Evolutionary conservation across 2,888 invertebrate species (phyloP), one percentile per base, ranked within the genome.

Genomic region (Caenorhabditis sulstoni): DNA sequence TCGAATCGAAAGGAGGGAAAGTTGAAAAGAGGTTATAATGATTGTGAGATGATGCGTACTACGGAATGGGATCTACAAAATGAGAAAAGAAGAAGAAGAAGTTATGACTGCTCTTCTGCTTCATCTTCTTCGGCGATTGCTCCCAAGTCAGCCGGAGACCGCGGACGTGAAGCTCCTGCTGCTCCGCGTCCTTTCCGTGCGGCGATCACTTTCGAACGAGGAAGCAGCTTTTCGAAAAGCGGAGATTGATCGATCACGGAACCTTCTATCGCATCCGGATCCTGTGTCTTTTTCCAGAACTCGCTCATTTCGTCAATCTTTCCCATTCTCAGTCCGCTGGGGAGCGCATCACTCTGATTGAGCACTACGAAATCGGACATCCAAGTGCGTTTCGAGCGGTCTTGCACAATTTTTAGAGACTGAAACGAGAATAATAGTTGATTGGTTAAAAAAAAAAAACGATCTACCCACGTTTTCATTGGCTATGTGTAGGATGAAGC

Each of bases 291-390:
- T 22, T 52, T 66, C 66, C 66, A 61, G 37, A 67, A 65, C 9
- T 65, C 73, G 29, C 12, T 41, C 41, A 52, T 49, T 7, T 62
- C 61, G 0, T 64, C 64, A 0, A 68, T 49, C 4, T 55, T 57
- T 16, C 68, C 74, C 16, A 71, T 50, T 1, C 20, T 22, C 3
- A 79, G 29, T 7, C 62, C 68, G 39, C 29, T 16, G 1, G 81
- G 81, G 16, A 78, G 9, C 3, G 4, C 14, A n/a, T 78, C 70
- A 5, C 23, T 55, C n/a, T 44, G 37, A 29, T 81, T 81, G 14
- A 70, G 45, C 14, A 81, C 55, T 7, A 81, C 14, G 16, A 70
- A 70, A 41, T 79, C 79, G 0, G 70, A 61, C 79, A 79, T 79
- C 79, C 79, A 79, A 3, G 61, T 18, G 1, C 45, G 45, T 20